Evolutionary conservation across 2,888 invertebrate species (phyloP), one percentile per base, ranked within the genome.

Genomic region (Neoaliturus tenellus): DNA sequence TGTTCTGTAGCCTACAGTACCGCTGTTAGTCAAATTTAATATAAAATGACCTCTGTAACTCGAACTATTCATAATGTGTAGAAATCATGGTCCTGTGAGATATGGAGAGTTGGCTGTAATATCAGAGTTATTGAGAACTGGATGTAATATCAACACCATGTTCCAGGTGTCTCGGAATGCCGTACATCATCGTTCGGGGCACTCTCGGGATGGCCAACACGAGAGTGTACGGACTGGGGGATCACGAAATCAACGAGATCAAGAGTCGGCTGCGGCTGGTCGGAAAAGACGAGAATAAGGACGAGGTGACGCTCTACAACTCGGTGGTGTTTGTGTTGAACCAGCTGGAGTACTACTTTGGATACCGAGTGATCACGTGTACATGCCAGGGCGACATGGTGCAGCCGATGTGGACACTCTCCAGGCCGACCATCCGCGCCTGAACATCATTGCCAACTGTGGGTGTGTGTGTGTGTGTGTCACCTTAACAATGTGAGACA

Each of bases 141-240:
- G n/a, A n/a, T n/a, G n/a, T n/a, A n/a, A n/a, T n/a, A n/a, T n/a
- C n/a, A n/a, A n/a, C n/a, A n/a, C n/a, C 58, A 6, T 67, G n/a
- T 51, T 80, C 1, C 25, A 51, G 84, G 82, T 48, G 78, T 17
- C 25, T 23, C 80, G 80, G 33, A 67, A 88, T 88, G 88, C 88
- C 88, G 20, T 87, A 87, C 55, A 73, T 88, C n/a, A 85, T 86
- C 17, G 86, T 88, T 14, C 81, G 87, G 75, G 88, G 88, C 17
- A 87, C 86, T 58, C 86, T 88, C 23, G 88, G 88, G 0, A 86
- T 87, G 85, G 87, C 88, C 8, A 88, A 88, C 78, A 88, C 88
- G 17, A 85, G 87, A 85, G 87, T 88, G 1, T 88, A 88, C 81
- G 88, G 88, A 10, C 84, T 88, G 23, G 75, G 86, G 6, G 81